Base-by-base conservation (phyloP, 2,797 vertebrate genomes). In the Xenops minutus region DNA sequence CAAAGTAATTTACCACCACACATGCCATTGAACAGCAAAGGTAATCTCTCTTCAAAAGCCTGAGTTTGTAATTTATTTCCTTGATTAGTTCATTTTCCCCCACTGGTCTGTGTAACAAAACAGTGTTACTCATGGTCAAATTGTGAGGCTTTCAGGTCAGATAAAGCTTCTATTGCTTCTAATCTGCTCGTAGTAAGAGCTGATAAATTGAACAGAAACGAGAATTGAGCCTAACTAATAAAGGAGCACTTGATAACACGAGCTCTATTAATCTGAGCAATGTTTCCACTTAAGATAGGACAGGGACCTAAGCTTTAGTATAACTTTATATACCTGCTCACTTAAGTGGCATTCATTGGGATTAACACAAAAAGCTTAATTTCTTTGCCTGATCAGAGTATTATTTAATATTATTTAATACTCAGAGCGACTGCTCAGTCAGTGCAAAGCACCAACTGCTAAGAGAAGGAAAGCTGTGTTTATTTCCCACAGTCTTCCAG, bases 401-500 rank as follows among this genome's bases (percentile, higher is more conserved):
- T 15, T 75, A 44, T 37, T 72, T 39, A 58, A 54, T n/a, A 43
- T 14, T 78, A 49, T 37, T 73, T 44, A 58, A 55, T 30, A 43
- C 4, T 36, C 36, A 81, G 32, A 58, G 46, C 68, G 67, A 7
- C 71, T 68, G 27, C 59, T 67, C 59, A 52, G 67, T 15, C 44
- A 36, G 56, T 22, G 49, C 2, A 1, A 74, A 82, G 81, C 48
- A 69, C 59, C 44, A 56, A 63, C 41, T 36, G 21, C 48, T 69
- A 58, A 46, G 32, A 56, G 58, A 58, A 66, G 49, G 27, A 71
- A 89, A 87, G 26, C 64, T 49, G 27, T 8, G 23, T 72, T 68
- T 71, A 90, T 75, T 95, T 96, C 85, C 69, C 80, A 66, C n/a
- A 84, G 51, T 61, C 55, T 89, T 66, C 67, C 63, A 93, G 41